These are phyloP conservation scores for Parotocinclus haroldoi DNA, from an alignment of 2,797 vertebrate genomes.

Conservation along the genomic window DNA sequence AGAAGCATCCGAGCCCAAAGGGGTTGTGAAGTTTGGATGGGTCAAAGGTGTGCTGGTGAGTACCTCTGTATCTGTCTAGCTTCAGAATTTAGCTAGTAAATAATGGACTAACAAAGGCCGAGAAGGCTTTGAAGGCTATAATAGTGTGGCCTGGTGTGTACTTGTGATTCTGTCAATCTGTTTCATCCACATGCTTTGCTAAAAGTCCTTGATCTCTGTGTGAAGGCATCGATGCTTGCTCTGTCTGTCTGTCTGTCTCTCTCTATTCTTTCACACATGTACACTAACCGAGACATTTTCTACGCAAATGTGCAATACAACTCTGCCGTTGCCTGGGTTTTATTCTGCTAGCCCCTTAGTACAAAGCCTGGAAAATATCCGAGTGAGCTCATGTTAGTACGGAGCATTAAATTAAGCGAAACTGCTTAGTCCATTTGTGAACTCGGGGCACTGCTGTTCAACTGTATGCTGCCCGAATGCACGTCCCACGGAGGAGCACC, in stretches of 20 bases:
- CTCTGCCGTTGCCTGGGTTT: no score
- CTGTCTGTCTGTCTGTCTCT: background rate
- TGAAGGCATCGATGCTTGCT: background rate
- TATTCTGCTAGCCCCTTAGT: no score
- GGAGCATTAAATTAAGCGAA: no score
- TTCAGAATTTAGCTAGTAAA: background rate
- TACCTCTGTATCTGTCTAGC: constrained; percentile 9
- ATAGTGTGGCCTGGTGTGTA: background rate
- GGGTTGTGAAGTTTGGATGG: constrained; percentile 96
- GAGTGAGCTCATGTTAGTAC: no score
- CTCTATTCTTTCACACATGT: background rate
- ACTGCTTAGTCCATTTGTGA: no score
- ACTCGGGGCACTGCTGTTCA: no score
- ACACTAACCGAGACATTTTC: no score
- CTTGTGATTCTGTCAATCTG: background rate
- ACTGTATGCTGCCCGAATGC: no score
- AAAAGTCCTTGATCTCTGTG: background rate
- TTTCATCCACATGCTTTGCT: background rate
- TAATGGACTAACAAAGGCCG: background rate
- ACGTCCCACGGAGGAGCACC: no score
- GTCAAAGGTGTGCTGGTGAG: constrained; percentile 96
- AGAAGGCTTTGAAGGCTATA: background rate
- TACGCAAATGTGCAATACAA: no score
- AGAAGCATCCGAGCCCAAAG: constrained; percentile 85
- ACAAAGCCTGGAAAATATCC: no score